phyloP scores from a whole-genome alignment of 2,113 vertebrate genomes.

The Sporophila hypoxantha region DNA sequence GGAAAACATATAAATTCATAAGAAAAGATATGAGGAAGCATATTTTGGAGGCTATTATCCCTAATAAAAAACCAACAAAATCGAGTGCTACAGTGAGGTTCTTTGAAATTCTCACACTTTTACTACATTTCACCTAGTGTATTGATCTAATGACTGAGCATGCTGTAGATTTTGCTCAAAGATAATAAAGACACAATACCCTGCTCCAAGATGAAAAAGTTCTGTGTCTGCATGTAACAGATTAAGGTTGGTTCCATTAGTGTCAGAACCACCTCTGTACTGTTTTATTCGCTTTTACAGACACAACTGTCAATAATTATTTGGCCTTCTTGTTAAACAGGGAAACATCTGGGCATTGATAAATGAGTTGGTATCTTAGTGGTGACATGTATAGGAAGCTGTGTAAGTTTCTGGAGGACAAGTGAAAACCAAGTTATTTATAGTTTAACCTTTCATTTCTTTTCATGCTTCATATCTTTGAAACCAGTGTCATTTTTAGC shows the following conservation, averaged over 20 bases:
- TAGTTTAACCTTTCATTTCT: constrained; percentile 1
- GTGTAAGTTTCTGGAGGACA: neutral
- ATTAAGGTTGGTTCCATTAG: neutral
- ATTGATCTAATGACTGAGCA: neutral
- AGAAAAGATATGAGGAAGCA: neutral
- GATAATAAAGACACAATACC: neutral
- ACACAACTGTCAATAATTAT: neutral
- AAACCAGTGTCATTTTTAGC: constrained; percentile 25
- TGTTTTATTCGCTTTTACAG: neutral
- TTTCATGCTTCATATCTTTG: constrained; percentile 15
- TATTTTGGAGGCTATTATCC: neutral
- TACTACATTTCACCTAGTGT: neutral
- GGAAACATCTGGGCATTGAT: neutral
- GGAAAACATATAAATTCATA: neutral
- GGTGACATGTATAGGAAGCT: neutral
- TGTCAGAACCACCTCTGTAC: neutral
- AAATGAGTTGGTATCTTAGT: neutral
- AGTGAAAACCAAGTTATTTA: neutral
- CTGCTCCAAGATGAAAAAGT: neutral
- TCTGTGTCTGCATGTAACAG: neutral
- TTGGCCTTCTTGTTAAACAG: neutral
- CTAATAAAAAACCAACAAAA: neutral
- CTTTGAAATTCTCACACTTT: neutral
- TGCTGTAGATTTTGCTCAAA: neutral
- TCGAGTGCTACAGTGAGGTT: neutral